phyloP scores from a whole-genome alignment of 2,113 vertebrate genomes.

The Ornithorhynchus anatinus region DNA sequence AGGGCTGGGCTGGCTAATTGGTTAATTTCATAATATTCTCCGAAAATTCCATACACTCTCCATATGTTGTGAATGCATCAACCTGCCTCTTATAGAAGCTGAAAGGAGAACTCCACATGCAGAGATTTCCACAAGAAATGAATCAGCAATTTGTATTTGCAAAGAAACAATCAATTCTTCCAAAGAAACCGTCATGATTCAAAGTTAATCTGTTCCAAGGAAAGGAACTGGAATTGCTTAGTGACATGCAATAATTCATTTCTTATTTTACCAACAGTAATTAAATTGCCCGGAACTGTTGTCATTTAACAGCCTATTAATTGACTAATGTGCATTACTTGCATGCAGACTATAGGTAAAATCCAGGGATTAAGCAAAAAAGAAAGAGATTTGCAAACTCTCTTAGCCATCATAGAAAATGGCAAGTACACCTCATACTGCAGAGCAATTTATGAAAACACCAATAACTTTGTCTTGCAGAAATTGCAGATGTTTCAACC shows the following conservation, averaged over 20 bases:
- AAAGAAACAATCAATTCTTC: constrained; percentile 28
- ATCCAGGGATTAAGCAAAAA: constrained; percentile 79
- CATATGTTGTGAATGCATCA: too few species aligned
- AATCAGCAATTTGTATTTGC: constrained; percentile 32
- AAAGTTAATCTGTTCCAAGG: constrained; percentile 71
- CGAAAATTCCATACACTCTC: too few species aligned
- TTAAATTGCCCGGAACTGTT: constrained; percentile 94
- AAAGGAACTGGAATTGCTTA: constrained; percentile 71
- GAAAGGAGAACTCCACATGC: background rate
- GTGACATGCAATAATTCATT: constrained; percentile 79
- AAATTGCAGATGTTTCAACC: background rate
- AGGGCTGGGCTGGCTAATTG: too few species aligned
- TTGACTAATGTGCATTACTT: constrained; percentile 94
- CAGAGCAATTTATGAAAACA: constrained; percentile 37
- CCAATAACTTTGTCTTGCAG: constrained; percentile 9
- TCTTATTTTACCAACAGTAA: constrained; percentile 82
- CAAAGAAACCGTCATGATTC: constrained; percentile 57
- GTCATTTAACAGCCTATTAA: constrained; percentile 98
- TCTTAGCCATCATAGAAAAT: constrained; percentile 30
- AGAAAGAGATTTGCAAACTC: constrained; percentile 43
- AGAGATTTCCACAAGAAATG: constrained; percentile 6
- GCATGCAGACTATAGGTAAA: constrained; percentile 80
- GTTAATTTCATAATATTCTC: too few species aligned
- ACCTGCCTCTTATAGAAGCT: background rate
- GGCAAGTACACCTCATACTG: constrained; percentile 38